These are phyloP conservation scores for Enteromius anoplus DNA, from an alignment of 2,797 vertebrate genomes.

Conservation along the genomic window DNA sequence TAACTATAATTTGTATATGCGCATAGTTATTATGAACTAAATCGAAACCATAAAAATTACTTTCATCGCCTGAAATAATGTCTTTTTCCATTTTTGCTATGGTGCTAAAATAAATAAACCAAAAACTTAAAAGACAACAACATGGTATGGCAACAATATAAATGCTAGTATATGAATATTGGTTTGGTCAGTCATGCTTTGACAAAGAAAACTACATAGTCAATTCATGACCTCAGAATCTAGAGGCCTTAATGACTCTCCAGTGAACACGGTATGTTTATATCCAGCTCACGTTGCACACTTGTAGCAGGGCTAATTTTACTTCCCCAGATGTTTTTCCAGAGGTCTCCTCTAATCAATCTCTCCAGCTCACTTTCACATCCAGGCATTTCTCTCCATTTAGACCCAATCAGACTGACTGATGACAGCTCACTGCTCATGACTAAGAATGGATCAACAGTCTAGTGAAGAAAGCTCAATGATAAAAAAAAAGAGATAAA, in stretches of 20 bases:
- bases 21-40: not conserved
- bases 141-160: not conserved
- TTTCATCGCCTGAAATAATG: not conserved
- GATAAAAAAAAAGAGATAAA: not conserved
- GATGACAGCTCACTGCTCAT: not conserved
- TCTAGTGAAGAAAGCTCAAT: not conserved
- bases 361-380: conserved; percentile 23
- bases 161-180: not conserved
- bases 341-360: conserved; percentile 48
- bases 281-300: conserved; percentile 49
- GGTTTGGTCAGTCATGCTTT: not conserved
- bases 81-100: not conserved
- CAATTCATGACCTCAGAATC: conserved; percentile 29
- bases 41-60: not conserved
- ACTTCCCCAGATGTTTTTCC: conserved; percentile 55
- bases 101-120: not conserved
- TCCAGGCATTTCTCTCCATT: conserved; percentile 14
- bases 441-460: not conserved
- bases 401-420: conserved; percentile 16
- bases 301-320: conserved; percentile 48
- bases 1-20: not conserved
- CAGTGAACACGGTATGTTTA: conserved; percentile 47
- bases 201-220: conserved; percentile 35
- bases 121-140: not conserved
- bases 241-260: conserved; percentile 49